Conservation (phyloP, 2,113 vertebrate species). For the Paramisgurnus dabryanus region DNA sequence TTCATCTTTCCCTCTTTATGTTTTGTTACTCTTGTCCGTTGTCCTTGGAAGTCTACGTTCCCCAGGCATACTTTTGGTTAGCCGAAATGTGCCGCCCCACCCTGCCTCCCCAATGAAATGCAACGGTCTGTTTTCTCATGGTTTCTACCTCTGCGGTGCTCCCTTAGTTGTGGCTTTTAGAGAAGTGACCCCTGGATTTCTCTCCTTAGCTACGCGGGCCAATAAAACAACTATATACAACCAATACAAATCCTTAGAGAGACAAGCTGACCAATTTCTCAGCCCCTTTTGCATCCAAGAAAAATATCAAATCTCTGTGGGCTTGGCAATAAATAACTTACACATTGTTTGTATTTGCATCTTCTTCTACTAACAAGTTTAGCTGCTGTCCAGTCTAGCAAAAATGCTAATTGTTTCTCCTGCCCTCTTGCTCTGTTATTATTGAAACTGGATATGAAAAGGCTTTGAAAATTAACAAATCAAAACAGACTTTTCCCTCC, state of each 20-base stretch:
- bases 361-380: constrained; percentile 68
- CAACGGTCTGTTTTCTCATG: constrained; percentile 65
- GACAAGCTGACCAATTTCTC: constrained; percentile 71
- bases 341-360: constrained; percentile 68
- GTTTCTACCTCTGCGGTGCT: constrained; percentile 65
- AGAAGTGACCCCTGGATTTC: constrained; percentile 29
- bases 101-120: constrained; percentile 70
- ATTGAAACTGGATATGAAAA: constrained; percentile 52
- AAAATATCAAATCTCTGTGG: constrained; percentile 69
- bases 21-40: constrained; percentile 70
- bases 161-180: constrained; percentile 61
- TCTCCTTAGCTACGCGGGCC: constrained; percentile 39
- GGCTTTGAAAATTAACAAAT: constrained; percentile 51
- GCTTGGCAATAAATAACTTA: constrained; percentile 69
- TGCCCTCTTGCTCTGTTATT: constrained; percentile 45
- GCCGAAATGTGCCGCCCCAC: constrained; percentile 69
- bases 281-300: constrained; percentile 70
- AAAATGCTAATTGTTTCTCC: constrained; percentile 34
- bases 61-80: constrained; percentile 76
- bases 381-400: constrained; percentile 55
- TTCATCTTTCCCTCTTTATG: constrained; percentile 57
- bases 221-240: constrained; percentile 64
- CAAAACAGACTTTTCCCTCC: constrained; percentile 44
- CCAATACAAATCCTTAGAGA: constrained; percentile 73
- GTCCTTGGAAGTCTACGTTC: constrained; percentile 73